phyloP scores from a whole-genome alignment of 1,140 invertebrate genomes.

The Gonatopus flavifemur region DNA sequence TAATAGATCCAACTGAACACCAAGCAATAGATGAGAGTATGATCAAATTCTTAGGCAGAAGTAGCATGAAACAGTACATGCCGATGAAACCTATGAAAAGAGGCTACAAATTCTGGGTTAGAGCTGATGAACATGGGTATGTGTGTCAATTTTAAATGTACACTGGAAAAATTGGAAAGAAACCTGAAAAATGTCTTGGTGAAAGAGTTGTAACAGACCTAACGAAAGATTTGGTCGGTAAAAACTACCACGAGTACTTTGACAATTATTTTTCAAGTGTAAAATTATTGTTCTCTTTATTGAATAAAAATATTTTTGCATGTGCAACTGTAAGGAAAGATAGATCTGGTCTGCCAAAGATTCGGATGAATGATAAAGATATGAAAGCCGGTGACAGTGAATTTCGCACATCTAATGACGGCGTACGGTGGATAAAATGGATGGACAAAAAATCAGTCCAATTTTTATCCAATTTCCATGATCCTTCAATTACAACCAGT shows the following conservation, averaged over 20 bases:
- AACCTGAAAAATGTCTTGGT: constrained; percentile 20
- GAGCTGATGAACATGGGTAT: constrained; percentile 8
- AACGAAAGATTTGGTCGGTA: constrained; percentile 15
- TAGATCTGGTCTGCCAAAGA: constrained; percentile 21
- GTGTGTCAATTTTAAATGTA: constrained; percentile 7
- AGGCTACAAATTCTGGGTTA: constrained; percentile 21
- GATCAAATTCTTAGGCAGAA: constrained; percentile 13
- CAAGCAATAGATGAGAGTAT: constrained; percentile 18
- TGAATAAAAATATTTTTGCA: constrained; percentile 22
- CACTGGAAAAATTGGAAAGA: constrained; percentile 15
- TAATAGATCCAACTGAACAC: no score
- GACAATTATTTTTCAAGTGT: constrained; percentile 29
- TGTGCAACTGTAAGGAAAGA: constrained; percentile 26
- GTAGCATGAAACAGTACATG: constrained; percentile 10
- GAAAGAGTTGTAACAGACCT: constrained; percentile 26
- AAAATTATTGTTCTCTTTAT: constrained; percentile 17
- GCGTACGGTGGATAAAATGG: constrained; percentile 28
- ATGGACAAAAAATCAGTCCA: constrained; percentile 33
- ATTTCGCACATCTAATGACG: constrained; percentile 17
- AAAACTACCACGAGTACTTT: constrained; percentile 22
- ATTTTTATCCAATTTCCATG: constrained; percentile 34
- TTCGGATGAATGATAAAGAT: constrained; percentile 21
- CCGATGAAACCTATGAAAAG: constrained; percentile 19
- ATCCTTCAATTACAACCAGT: constrained; percentile 21
- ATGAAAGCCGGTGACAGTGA: constrained; percentile 28